Evolutionary conservation across 1,140 invertebrate species (phyloP).

Genomic region (Drosophila hydei): DNA sequence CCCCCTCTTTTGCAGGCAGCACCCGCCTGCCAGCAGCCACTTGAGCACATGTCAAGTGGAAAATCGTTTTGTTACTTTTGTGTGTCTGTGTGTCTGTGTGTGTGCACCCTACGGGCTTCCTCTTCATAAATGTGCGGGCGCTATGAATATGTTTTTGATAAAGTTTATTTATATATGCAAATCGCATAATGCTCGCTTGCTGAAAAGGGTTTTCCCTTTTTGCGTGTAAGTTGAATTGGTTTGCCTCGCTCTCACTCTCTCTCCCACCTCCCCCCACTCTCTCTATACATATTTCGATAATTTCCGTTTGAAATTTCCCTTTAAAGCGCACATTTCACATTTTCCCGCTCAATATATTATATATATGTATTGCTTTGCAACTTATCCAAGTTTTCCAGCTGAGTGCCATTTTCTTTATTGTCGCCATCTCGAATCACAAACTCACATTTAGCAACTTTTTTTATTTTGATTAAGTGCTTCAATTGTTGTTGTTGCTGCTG

Average conservation of each 20-base stretch:
- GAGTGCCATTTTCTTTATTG: conserved; percentile 55
- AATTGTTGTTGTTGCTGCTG: conserved; percentile 27
- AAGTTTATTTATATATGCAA: conserved; percentile 78
- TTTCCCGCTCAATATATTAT: conserved; percentile 1
- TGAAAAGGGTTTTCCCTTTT: conserved; percentile 35
- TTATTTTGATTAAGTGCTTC: conserved; percentile 51
- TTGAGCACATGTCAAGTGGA: conserved; percentile 81
- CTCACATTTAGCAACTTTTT: conserved; percentile 40
- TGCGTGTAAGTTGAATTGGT: conserved; percentile 37
- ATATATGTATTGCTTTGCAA: conserved; percentile 29
- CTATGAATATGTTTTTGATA: conserved; percentile 78
- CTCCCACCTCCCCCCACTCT: neutral
- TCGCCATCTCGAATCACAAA: conserved; percentile 25
- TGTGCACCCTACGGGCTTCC: neutral
- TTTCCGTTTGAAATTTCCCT: conserved; percentile 59
- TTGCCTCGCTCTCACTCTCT: conserved; percentile 10
- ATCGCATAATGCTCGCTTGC: conserved; percentile 51
- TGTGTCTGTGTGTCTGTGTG: neutral
- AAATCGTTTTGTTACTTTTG: conserved; percentile 76
- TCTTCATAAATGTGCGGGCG: conserved; percentile 38
- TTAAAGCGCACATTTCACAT: conserved; percentile 16
- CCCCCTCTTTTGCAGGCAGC: neutral
- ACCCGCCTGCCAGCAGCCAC: conserved; percentile 57
- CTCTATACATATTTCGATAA: conserved; percentile 17
- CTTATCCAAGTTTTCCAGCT: conserved; percentile 56